Evolutionary conservation across 1,140 invertebrate species (phyloP).

Genomic region (Sinonovacula constricta): DNA sequence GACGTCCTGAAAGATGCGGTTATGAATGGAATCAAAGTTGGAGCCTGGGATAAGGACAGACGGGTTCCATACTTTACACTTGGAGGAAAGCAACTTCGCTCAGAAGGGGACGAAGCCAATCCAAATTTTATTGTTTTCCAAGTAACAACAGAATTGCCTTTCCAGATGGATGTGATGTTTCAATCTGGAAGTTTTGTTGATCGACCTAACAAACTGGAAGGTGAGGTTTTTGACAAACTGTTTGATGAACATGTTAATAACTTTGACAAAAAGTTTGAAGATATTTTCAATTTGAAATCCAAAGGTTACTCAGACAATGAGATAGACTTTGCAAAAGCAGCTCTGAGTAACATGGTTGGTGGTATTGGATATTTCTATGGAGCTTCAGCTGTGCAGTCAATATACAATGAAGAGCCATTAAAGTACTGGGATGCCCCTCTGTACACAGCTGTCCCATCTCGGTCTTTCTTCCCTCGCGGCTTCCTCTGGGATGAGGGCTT

Average conservation of each 20-base stretch:
- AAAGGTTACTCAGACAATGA: constrained; percentile 87
- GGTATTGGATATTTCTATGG: constrained; percentile 99
- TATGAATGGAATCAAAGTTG: constrained; percentile 79
- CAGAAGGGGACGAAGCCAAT: constrained; percentile 64
- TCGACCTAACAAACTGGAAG: constrained; percentile 81
- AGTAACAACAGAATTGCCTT: constrained; percentile 84
- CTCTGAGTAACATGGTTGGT: constrained; percentile 96
- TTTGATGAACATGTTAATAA: constrained; percentile 81
- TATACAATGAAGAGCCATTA: constrained; percentile 87
- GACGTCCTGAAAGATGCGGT: constrained; percentile 89
- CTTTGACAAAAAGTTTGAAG: constrained; percentile 79
- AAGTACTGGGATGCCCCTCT: constrained; percentile 95
- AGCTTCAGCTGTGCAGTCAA: constrained; percentile 90
- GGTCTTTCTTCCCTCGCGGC: constrained; percentile 98
- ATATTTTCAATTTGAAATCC: constrained; percentile 78
- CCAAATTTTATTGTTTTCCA: constrained; percentile 90
- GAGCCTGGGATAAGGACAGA: constrained; percentile 75
- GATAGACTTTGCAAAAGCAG: constrained; percentile 90
- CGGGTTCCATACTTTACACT: constrained; percentile 77
- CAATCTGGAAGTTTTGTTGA: constrained; percentile 85
- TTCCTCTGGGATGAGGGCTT: constrained; percentile 99
- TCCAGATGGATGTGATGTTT: constrained; percentile 91
- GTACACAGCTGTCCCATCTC: constrained; percentile 95
- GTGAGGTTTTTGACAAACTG: constrained; percentile 83
- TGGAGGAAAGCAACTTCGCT: constrained; percentile 76